These are phyloP conservation scores for Prosapia bicincta DNA, from an alignment of 2,888 invertebrate species.

Conservation along the genomic window DNA sequence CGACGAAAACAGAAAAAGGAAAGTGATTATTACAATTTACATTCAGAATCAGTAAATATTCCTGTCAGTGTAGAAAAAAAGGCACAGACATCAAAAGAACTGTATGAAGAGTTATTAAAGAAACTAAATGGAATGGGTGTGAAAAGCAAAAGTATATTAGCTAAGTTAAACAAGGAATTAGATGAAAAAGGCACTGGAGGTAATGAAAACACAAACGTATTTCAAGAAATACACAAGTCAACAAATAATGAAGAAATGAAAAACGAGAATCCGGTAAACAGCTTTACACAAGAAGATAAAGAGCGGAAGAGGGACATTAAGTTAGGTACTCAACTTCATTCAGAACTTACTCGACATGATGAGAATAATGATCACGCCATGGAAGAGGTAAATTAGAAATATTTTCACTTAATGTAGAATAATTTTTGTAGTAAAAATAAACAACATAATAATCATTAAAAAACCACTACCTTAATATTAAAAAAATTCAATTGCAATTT, in stretches of 20 bases:
- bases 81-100: constrained; percentile 46
- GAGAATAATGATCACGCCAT: constrained; percentile 57
- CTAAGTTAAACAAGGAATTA: constrained; percentile 51
- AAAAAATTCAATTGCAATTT: too few relatives aligned
- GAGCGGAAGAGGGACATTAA: constrained; percentile 52
- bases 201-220: not conserved
- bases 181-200: constrained; percentile 42
- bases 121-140: constrained; percentile 57
- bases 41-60: constrained; percentile 13
- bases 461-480: too few relatives aligned
- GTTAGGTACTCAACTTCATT: constrained; percentile 41
- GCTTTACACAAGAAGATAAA: constrained; percentile 22
- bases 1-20: constrained; percentile 29
- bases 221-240: not conserved
- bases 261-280: not conserved
- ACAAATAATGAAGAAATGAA: not conserved
- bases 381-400: constrained; percentile 60
- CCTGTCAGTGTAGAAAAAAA: constrained; percentile 28
- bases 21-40: constrained; percentile 27
- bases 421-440: too few relatives aligned
- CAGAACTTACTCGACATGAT: constrained; percentile 55
- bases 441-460: too few relatives aligned
- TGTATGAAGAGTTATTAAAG: constrained; percentile 56
- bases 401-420: too few relatives aligned
- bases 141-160: constrained; percentile 55